Percentiles rank a stretch among this genome's conserved stretches.
Conservation (phyloP, 2,797 vertebrate genomes). For the Enteromius thamalakanensis region DNA sequence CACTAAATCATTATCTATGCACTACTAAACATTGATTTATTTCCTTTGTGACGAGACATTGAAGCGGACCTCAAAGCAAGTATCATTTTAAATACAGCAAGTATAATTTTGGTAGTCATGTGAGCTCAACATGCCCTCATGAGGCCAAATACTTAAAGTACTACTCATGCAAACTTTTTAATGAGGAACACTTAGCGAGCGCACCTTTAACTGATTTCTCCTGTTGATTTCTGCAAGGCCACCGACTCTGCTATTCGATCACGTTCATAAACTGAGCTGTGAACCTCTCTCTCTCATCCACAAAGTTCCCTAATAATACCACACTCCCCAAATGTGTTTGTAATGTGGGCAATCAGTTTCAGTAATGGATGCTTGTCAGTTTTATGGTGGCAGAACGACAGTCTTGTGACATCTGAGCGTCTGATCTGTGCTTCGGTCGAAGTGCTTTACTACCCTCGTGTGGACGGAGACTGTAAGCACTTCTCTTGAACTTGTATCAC, state of each 20-base stretch:
- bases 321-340: slow-evolving; percentile 87
- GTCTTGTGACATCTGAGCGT: slow-evolving; percentile 77
- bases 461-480: slow-evolving; percentile 56
- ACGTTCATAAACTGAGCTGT: slow-evolving; percentile 76
- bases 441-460: slow-evolving; percentile 74
- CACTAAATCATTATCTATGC: background rate
- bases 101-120: background rate
- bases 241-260: slow-evolving; percentile 72
- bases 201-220: slow-evolving; percentile 42
- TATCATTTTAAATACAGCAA: background rate
- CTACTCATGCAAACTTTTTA: background rate
- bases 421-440: slow-evolving; percentile 23
- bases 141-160: background rate
- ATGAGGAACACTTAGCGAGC: background rate
- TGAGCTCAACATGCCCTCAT: background rate
- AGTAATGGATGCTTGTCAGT: slow-evolving; percentile 87
- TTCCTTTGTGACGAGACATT: background rate
- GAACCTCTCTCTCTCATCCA: slow-evolving; percentile 80
- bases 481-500: background rate
- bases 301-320: slow-evolving; percentile 85
- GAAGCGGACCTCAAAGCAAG: background rate
- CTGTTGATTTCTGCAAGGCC: slow-evolving; percentile 57
- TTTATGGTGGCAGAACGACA: slow-evolving; percentile 83
- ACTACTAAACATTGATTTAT: background rate
- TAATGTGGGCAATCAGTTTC: slow-evolving; percentile 88